Evolutionary conservation across 2,888 invertebrate species (phyloP).

Genomic region (Archips crataeganus): DNA sequence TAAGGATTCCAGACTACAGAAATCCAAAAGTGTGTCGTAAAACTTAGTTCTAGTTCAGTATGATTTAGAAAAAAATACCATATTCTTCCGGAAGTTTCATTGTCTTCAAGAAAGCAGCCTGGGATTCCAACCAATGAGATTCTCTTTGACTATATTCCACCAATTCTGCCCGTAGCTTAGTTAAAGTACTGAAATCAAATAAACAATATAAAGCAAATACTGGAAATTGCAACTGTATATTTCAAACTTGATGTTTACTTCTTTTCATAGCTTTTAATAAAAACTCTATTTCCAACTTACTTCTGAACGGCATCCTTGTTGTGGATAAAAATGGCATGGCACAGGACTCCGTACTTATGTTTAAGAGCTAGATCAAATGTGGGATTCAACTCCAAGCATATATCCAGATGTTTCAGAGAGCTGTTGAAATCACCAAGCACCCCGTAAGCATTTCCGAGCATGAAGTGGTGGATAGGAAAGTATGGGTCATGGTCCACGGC

Average conservation of each 20-base stretch:
- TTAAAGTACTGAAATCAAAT: slow-evolving; percentile 59
- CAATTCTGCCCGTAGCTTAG: slow-evolving; percentile 61
- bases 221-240: too few species aligned
- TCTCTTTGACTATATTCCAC: slow-evolving; percentile 60
- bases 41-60: too few species aligned
- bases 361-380: slow-evolving; percentile 86
- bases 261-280: neutral
- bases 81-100: slow-evolving; percentile 68
- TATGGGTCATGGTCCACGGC: slow-evolving; percentile 90
- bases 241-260: too few species aligned
- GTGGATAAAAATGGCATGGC: slow-evolving; percentile 88
- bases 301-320: slow-evolving; percentile 88
- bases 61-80: slow-evolving; percentile 54
- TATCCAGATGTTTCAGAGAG: slow-evolving; percentile 86
- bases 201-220: neutral
- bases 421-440: slow-evolving; percentile 89
- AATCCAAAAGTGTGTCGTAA: too few species aligned
- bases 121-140: slow-evolving; percentile 65
- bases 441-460: slow-evolving; percentile 91
- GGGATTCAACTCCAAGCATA: slow-evolving; percentile 88
- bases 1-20: too few species aligned
- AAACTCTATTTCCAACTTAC: slow-evolving; percentile 75
- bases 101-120: slow-evolving; percentile 67
- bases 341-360: slow-evolving; percentile 88
- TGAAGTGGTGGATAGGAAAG: slow-evolving; percentile 87